Base-by-base conservation (phyloP, 2,888 invertebrate genomes). In the Euphydryas editha region DNA sequence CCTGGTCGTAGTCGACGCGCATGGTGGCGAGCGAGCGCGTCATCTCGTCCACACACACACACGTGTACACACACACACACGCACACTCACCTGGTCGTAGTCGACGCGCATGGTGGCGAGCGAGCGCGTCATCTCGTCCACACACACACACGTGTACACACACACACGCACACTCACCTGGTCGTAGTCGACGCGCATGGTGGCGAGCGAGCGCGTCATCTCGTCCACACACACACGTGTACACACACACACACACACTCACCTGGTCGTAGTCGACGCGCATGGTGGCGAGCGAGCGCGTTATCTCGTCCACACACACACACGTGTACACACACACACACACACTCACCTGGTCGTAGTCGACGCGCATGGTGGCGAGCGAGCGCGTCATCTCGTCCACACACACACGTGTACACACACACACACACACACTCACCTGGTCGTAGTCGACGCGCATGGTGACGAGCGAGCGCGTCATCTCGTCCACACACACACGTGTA, bases 281-380 rank as follows among this genome's bases (percentile, higher is more conserved):
- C 99, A 99, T 99, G 59, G 99, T 98, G 54, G 99, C 99, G 73
- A 99, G 91, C 0, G 99, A 99, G 72, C 98, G 95, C 1, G 98
- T 99, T 99, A 99, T 99, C 92, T 99, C 99, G 87, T 99, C 99
- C 91, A n/a, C n/a, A n/a, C n/a, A n/a, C n/a, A n/a, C n/a, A n/a
- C n/a, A n/a, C n/a, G n/a, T n/a, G n/a, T n/a, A n/a, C n/a, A 24
- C 24, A 24, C 24, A 24, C 24, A 24, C 24, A 24, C 24, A 4
- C 2, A 4, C 24, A 4, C 51, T 7, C 69, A 95, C 95, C 93
- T 97, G 97, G 87, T 99, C 99, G 85, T 98, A 98, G 87, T 99
- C 99, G 10, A 99, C 99, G 62, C 99, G 94, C 99, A 99, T 99
- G 59, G 99, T 98, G 54, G 99, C 99, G 73, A 99, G 91, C 0